A percentile compares a stretch with the other conserved stretches of the same genome.
phyloP scores from a whole-genome alignment of 1,140 invertebrate species.

The Drosophila baimaii region DNA sequence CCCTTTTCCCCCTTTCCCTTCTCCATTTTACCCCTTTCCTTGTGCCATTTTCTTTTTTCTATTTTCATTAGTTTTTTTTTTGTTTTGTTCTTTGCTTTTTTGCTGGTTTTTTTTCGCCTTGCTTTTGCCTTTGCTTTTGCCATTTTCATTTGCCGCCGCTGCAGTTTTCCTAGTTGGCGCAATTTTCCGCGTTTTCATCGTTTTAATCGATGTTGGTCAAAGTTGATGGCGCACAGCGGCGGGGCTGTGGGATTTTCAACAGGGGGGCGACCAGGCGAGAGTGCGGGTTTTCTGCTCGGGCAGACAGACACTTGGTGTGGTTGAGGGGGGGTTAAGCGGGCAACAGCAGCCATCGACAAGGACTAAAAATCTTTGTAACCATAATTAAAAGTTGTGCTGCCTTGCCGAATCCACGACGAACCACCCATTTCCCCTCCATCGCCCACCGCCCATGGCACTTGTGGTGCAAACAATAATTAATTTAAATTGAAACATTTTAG shows the following conservation, averaged over 20 bases:
- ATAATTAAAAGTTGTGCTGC: conserved; percentile 79
- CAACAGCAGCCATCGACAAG: conserved; percentile 66
- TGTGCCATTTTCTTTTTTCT: conserved; percentile 12
- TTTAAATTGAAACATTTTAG: conserved; percentile 83
- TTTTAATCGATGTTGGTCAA: conserved; percentile 83
- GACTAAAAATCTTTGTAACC: conserved; percentile 81
- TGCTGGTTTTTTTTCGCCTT: conserved; percentile 22
- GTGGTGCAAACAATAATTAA: conserved; percentile 82
- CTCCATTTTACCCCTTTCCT: not conserved
- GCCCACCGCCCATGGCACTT: conserved; percentile 59
- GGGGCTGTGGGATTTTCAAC: not conserved
- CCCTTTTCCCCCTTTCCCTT: conserved; percentile 6
- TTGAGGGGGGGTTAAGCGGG: not conserved
- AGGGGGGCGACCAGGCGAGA: not conserved
- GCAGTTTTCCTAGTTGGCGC: conserved; percentile 81
- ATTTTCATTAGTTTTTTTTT: conserved; percentile 23
- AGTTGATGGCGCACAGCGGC: conserved; percentile 50
- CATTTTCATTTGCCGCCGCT: conserved; percentile 78
- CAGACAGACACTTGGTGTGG: conserved; percentile 32
- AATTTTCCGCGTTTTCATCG: conserved; percentile 82
- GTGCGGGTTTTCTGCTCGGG: conserved; percentile 1
- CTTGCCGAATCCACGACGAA: conserved; percentile 7
- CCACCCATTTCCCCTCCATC: not conserved
- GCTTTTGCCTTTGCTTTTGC: conserved; percentile 49
- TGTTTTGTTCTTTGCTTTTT: conserved; percentile 27